Percentiles rank a stretch among this genome's conserved stretches.
These are phyloP conservation scores for Papilio gigon DNA, from an alignment of 2,888 invertebrate species.

Conservation along the genomic window DNA sequence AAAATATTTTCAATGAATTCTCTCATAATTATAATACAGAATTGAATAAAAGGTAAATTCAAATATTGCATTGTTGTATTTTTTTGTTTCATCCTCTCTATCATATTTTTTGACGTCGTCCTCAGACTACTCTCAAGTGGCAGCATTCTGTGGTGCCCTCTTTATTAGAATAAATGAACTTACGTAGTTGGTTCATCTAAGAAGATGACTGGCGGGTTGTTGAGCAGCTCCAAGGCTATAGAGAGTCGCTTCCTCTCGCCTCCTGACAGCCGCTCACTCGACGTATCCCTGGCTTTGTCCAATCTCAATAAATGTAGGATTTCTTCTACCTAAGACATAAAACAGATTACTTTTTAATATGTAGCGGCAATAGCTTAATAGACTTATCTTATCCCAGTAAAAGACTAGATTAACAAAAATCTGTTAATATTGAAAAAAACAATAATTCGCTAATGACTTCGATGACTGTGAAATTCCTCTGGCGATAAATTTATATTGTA, in stretches of 20 bases:
- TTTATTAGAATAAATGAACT: slow-evolving; percentile 55
- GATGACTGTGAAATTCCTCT: no score
- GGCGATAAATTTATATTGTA: no score
- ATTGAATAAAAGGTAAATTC: background rate
- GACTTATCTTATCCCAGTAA: no score
- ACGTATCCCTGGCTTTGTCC: slow-evolving; percentile 87
- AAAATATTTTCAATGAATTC: background rate
- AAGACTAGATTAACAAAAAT: no score
- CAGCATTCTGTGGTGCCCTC: no score
- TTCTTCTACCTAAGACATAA: slow-evolving; percentile 88
- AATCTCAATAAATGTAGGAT: slow-evolving; percentile 92
- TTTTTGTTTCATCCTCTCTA: no score
- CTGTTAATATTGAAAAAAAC: no score
- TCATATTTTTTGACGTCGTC: no score
- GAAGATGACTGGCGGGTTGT: slow-evolving; percentile 97
- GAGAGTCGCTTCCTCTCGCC: slow-evolving; percentile 97
- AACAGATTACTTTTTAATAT: no score
- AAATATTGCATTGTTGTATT: background rate
- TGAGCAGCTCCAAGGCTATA: slow-evolving; percentile 95
- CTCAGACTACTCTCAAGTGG: no score
- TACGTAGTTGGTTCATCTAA: slow-evolving; percentile 98
- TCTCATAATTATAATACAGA: background rate
- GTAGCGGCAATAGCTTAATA: no score
- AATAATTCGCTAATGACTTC: no score
- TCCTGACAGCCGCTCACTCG: slow-evolving; percentile 90